Evolutionary conservation across 2,888 invertebrate genomes (phyloP).

Genomic region (Chironomus riparius): DNA sequence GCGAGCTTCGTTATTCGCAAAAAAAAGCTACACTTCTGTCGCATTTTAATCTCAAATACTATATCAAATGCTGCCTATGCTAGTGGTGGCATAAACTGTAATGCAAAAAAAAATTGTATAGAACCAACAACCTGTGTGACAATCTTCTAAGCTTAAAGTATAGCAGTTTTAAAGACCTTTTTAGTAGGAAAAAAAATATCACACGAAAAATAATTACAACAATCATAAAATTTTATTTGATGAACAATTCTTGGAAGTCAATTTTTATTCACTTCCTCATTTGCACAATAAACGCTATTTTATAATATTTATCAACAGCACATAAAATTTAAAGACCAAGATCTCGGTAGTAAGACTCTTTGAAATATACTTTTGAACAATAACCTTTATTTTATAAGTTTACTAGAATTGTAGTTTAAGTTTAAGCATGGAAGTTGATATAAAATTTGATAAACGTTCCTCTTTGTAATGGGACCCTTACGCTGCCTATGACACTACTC

Average conservation of each 20-base stretch:
- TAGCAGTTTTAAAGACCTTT: too few relatives aligned
- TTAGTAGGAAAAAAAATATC: too few relatives aligned
- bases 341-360: neutral
- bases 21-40: neutral
- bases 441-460: too few relatives aligned
- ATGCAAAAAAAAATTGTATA: too few relatives aligned
- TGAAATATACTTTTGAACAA: neutral
- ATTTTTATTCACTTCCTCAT: neutral
- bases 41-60: too few relatives aligned
- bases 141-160: too few relatives aligned
- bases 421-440: neutral
- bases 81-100: too few relatives aligned
- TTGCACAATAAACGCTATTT: neutral
- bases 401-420: neutral
- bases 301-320: neutral
- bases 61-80: too few relatives aligned
- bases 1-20: neutral
- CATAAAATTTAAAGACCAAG: neutral
- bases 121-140: too few relatives aligned
- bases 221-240: neutral
- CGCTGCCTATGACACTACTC: too few relatives aligned
- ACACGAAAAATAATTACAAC: neutral
- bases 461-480: too few relatives aligned
- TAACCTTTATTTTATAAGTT: constrained; percentile 15
- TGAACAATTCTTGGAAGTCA: neutral